Percentiles rank a stretch among this genome's conserved stretches.
Evolutionary conservation across 2,113 vertebrate genomes (phyloP).

Genomic region (Accipiter cooperii): DNA sequence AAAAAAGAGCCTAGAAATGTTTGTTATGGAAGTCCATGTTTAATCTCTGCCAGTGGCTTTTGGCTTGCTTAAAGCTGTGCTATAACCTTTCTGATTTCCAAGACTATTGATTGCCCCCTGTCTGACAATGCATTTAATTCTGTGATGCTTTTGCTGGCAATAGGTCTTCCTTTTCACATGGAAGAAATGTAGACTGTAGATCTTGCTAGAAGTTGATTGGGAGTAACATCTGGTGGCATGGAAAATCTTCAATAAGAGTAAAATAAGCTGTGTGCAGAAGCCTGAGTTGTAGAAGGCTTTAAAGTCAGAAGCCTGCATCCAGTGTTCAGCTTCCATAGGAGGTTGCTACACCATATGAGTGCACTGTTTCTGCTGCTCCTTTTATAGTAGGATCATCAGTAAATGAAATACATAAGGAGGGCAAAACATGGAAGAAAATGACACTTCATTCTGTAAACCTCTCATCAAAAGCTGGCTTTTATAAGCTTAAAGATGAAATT

Average conservation of each 20-base stretch:
- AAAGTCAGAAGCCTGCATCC: background rate
- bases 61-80: background rate
- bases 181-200: background rate
- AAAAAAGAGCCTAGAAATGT: background rate
- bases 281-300: background rate
- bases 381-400: background rate
- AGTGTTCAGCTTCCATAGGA: background rate
- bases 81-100: background rate
- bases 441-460: background rate
- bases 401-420: background rate
- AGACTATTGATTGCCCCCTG: background rate
- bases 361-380: background rate
- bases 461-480: background rate
- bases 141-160: background rate
- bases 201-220: background rate
- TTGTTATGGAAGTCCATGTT: background rate
- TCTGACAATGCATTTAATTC: slow-evolving; percentile 4
- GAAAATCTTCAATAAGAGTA: background rate
- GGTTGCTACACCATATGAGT: accelerated
- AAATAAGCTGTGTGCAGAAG: background rate
- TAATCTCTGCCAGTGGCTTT: background rate
- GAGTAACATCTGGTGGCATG: background rate
- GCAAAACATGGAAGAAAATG: background rate
- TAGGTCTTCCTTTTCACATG: background rate
- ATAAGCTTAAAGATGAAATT: background rate